Base-by-base conservation (phyloP, 2,113 vertebrate species). In the Heteronetta atricapilla region DNA sequence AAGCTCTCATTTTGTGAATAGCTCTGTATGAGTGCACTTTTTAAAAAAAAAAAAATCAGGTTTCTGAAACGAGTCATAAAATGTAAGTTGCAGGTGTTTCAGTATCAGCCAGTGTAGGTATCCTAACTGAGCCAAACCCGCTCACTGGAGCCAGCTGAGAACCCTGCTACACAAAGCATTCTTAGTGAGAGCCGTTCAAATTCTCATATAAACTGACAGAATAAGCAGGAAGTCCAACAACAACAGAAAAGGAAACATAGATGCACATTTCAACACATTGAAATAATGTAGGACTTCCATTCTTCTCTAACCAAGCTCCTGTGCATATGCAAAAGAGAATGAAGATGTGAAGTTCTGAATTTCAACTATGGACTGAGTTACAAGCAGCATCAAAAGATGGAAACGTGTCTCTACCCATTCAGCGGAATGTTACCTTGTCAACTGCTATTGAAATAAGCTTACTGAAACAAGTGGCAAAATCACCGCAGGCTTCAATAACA, bases 191-290 rank as follows among this genome's bases (percentile, higher is more conserved):
- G 13, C 26, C 56, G 34, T 83, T 84, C 72, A 60, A 81, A 60
- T 72, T 64, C 66, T 68, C 52, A 46, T 31, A 25, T 28, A n/a
- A 25, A 18, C 44, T 36, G 31, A 28, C 20, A 88, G 34, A 86
- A 88, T 8, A 90, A 88, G 52, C 68, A 93, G 60, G 48, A 96
- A 94, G 69, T 48, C 91, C 81, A 82, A 40, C 29, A 59, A 74
- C 38, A 66, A 40, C 62, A 64, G 13, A 11, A 62, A 81, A 38
- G 29, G 68, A 88, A 91, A 38, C n/a, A 28, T 34, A 91, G 83
- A 73, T 90, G 48, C 44, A 77, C 59, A 36, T 72, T 91, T 88
- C 33, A 68, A 40, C 48, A n/a, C 56, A 88, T 81, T 81, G 52
- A 88, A 94, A 91, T 83, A 78, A 89, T 8, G 13, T 38, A 89